Conservation (phyloP, 2,888 invertebrate genomes). For the Metellina segmentata region DNA sequence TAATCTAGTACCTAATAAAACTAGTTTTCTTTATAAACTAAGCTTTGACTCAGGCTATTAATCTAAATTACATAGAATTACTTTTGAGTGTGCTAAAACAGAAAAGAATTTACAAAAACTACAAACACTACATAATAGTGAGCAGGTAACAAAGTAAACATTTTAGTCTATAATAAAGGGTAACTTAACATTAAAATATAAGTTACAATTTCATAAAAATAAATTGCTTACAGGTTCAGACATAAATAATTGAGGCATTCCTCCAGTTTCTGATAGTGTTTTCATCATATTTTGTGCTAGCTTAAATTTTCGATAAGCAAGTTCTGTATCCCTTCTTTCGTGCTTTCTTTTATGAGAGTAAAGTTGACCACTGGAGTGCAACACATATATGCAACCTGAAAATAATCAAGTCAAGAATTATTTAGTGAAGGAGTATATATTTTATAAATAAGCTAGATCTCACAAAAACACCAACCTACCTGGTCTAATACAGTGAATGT, state of each 20-base stretch:
- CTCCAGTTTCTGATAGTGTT: conserved; percentile 69
- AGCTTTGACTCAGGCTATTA: too few species aligned
- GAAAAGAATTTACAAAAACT: too few species aligned
- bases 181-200: too few species aligned
- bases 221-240: conserved; percentile 67
- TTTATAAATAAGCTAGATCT: not conserved
- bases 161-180: too few species aligned
- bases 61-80: too few species aligned
- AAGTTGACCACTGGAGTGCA: conserved; percentile 97
- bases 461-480: conserved; percentile 79
- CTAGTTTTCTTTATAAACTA: too few species aligned
- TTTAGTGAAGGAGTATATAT: not conserved
- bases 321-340: conserved; percentile 94
- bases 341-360: conserved; percentile 98
- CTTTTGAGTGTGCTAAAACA: too few species aligned
- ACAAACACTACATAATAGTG: too few species aligned
- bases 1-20: too few species aligned
- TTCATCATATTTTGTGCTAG: conserved; percentile 84
- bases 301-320: conserved; percentile 90
- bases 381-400: conserved; percentile 94
- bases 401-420: conserved; percentile 6
- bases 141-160: too few species aligned
- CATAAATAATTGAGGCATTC: conserved; percentile 61
- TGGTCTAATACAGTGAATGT: conserved; percentile 96
- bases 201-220: not conserved